A percentile compares a stretch with the other conserved stretches of the same genome.
These are phyloP conservation scores for Phoebastria nigripes DNA, from an alignment of 2,797 vertebrate genomes.

Conservation along the genomic window DNA sequence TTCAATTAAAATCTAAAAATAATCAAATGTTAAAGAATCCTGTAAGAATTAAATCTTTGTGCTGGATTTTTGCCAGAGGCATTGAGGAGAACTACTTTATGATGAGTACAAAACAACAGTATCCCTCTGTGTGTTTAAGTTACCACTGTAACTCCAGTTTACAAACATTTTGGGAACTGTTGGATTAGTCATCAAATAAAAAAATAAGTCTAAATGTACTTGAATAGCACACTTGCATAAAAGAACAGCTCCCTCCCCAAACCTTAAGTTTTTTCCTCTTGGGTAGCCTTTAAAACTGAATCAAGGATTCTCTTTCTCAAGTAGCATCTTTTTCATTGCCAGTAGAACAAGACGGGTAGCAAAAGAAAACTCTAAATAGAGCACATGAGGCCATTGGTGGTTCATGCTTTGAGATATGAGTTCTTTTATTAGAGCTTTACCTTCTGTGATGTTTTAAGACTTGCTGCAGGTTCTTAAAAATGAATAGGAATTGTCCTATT, in stretches of 20 bases:
- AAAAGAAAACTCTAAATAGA: neutral
- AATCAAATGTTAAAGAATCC: neutral
- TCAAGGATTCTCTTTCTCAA: neutral
- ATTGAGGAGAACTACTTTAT: neutral
- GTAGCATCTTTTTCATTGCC: neutral
- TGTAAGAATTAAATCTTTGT: neutral
- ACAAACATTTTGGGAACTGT: neutral
- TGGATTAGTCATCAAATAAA: neutral
- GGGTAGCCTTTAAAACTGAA: neutral
- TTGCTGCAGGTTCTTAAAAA: conserved; percentile 26
- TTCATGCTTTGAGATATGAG: neutral
- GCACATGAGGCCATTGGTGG: conserved; percentile 10
- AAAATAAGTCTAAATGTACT: neutral
- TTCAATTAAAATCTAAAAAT: neutral
- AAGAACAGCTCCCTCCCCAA: neutral
- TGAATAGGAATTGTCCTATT: neutral
- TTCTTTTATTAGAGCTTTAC: conserved; percentile 19
- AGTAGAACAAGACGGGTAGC: neutral
- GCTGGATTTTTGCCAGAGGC: neutral
- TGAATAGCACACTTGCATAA: neutral
- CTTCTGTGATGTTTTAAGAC: conserved; percentile 23
- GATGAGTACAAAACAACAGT: neutral
- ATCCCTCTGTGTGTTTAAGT: neutral
- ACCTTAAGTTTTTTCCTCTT: neutral
- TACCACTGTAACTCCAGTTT: neutral